Evolutionary conservation across 2,888 invertebrate genomes (phyloP).

Genomic region (Dynastes maya): DNA sequence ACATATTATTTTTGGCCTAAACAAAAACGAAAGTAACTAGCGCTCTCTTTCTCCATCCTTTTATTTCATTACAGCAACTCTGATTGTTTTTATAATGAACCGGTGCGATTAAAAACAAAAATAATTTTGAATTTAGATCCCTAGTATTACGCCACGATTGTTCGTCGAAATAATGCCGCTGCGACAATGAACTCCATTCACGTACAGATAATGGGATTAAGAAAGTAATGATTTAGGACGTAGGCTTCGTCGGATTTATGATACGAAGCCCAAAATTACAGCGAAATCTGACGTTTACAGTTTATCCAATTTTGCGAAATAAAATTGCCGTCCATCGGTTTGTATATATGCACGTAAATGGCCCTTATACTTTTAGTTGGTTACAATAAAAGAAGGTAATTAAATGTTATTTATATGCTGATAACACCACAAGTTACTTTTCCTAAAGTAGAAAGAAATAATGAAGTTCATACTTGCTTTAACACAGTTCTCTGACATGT

Average conservation of each 20-base stretch:
- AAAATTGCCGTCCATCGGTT: background rate
- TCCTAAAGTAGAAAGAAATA: too few relatives aligned
- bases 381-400: too few relatives aligned
- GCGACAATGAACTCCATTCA: slow-evolving; percentile 20
- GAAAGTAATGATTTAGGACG: slow-evolving; percentile 35
- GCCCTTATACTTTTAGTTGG: too few relatives aligned
- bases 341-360: too few relatives aligned
- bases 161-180: slow-evolving; percentile 15
- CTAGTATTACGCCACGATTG: background rate
- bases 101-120: slow-evolving; percentile 36
- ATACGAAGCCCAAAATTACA: slow-evolving; percentile 6
- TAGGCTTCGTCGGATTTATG: slow-evolving; percentile 12
- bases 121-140: slow-evolving; percentile 25
- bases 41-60: background rate
- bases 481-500: too few relatives aligned
- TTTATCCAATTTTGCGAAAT: slow-evolving; percentile 20
- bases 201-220: slow-evolving; percentile 28
- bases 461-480: too few relatives aligned
- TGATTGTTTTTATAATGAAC: slow-evolving; percentile 33
- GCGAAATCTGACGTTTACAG: slow-evolving; percentile 8
- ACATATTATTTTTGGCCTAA: background rate
- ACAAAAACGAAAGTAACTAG: slow-evolving; percentile 7
- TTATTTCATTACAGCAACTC: slow-evolving; percentile 21
- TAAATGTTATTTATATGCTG: too few relatives aligned
- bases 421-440: too few relatives aligned